Evolutionary conservation across 2,113 vertebrate genomes (phyloP).

Genomic region (Dasypus novemcinctus): DNA sequence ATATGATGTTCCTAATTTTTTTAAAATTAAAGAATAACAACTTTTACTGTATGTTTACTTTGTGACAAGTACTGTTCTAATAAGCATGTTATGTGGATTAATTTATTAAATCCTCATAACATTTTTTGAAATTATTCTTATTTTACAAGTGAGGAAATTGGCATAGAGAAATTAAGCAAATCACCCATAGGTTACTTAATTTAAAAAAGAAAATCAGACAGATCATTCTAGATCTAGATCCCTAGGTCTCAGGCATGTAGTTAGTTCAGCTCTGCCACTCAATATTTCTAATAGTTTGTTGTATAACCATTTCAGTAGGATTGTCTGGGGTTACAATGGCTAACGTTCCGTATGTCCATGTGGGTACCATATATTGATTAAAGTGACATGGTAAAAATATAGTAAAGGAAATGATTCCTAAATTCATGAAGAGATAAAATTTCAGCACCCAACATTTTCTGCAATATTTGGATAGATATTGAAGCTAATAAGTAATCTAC

Average conservation of each 20-base stretch:
- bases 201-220: not conserved
- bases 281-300: not conserved
- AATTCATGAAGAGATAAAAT: slow-evolving; percentile 11
- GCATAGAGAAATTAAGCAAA: slow-evolving; percentile 17
- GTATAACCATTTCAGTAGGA: not conserved
- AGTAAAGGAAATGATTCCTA: slow-evolving; percentile 7
- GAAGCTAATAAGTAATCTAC: not conserved
- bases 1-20: no score
- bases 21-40: slow-evolving; percentile 8
- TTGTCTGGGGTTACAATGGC: not conserved
- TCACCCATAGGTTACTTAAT: not conserved
- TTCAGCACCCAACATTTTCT: not conserved
- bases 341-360: not conserved
- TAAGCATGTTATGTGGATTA: not conserved
- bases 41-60: not conserved
- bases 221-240: not conserved
- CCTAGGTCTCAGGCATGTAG: not conserved
- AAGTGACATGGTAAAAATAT: not conserved
- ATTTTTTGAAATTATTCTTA: slow-evolving; percentile 8
- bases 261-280: not conserved
- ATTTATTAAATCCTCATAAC: slow-evolving; percentile 2
- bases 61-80: slow-evolving; percentile 15
- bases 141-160: slow-evolving; percentile 24
- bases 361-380: not conserved
- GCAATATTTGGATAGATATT: not conserved